Base-by-base conservation (phyloP, 2,797 vertebrate species). In the Diceros bicornis region DNA sequence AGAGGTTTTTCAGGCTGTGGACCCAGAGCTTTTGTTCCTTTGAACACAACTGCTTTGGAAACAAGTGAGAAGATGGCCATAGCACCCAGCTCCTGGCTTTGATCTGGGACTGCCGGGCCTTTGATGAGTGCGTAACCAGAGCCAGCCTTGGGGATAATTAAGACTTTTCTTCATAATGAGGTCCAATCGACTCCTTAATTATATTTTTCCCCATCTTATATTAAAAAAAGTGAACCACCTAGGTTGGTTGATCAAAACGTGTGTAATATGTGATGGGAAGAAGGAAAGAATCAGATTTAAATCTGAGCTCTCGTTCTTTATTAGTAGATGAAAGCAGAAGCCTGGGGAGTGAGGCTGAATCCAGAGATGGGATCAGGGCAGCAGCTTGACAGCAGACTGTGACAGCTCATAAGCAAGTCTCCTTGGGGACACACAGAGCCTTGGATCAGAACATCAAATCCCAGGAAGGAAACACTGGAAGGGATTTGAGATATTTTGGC, bases 131-230 rank as follows among this genome's bases (percentile, higher is more conserved):
- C 91, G 88, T 95, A 52, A 89, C 62, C 52, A 32, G 71, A 98
- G 96, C 96, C 97, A 97, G 96, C 71, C 97, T 97, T 98, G 52
- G 29, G 90, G 93, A 74, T 96, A 98, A 97, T 96, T 81, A 97
- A 93, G 86, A n/a, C 11, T 83, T 81, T 92, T 94, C 62, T 32
- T 20, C 86, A 77, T 88, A 92, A 95, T 13, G 79, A 97, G 52
- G 55, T 94, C 97, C 95, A 91, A 88, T 96, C 96, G 78, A 83
- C 62, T 96, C 57, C 71, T 95, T 97, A 96, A 96, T 92, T 96
- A 96, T 84, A 29, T 81, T 81, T 4, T 20, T 89, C 6, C 82
- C 82, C 72, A 94, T 95, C 90, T 87, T 94, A 32, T 52, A 20
- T 62, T 85, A 68, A 41, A 59, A 44, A 16, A 68, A 93, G 57